Base-by-base conservation (phyloP, 1,140 invertebrate species). In the Zaprionus ornatus region DNA sequence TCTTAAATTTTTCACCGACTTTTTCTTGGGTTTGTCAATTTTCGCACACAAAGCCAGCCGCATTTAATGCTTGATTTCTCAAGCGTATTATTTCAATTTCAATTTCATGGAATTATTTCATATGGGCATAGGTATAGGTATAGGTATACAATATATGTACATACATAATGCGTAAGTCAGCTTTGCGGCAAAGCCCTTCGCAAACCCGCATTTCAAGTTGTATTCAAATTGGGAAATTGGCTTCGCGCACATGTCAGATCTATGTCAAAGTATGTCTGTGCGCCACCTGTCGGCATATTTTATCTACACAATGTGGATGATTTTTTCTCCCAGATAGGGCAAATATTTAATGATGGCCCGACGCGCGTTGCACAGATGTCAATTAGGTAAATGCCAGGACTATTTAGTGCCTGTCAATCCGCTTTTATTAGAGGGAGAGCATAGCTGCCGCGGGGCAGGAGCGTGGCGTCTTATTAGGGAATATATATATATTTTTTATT, bases 321-420 rank as follows among this genome's bases (percentile, higher is more conserved):
- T 42, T 9, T 42, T 40, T 40, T 15, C 6, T 45, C 40, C 40
- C 40, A 45, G 40, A 17, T 45, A 45, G 2, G 27, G 17, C 55
- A 57, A 32, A 57, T 57, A 57, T 57, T 57, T 57, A 55, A 55
- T 55, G 52, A 55, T 55, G 15, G n/a, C 12, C 13, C 21, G 12
- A 19, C 48, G n/a, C 40, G 40, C 40, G 40, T 17, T 45, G 35
- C 71, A 67, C 72, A 87, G 82, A 86, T 81, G 88, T 79, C 85
- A 88, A 90, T 88, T 90, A 88, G 76, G 80, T 84, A 88, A 88
- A 90, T 90, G 81, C 66, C 66, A 27, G n/a, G 63, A 70, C 81
- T 85, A 85, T 87, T 86, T 87, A 84, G 84, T 77, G 78, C 60
- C 67, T 77, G 64, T 25, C 80, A 75, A 85, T 83, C 64, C 71